Evolutionary conservation across 2,113 vertebrate species (phyloP).

Genomic region (Esox niger): DNA sequence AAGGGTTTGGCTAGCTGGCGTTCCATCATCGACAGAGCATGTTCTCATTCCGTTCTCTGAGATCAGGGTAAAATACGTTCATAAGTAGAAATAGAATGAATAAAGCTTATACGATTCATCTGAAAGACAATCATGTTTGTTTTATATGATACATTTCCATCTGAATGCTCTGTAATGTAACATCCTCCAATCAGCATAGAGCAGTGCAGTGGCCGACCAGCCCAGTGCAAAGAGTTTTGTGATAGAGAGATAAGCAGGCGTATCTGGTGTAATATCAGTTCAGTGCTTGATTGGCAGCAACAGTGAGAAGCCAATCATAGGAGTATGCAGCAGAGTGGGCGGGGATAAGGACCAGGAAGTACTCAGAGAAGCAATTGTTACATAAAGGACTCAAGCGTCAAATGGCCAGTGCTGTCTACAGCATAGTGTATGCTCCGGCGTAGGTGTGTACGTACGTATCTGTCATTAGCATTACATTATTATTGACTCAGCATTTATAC

Average conservation of each 20-base stretch:
- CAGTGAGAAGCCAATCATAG: conserved; percentile 12
- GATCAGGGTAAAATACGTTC: neutral
- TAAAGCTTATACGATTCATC: too few species aligned
- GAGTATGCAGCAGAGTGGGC: conserved; percentile 27
- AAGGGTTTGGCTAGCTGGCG: conserved; percentile 8
- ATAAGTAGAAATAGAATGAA: too few species aligned
- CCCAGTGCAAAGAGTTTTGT: neutral
- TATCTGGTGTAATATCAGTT: conserved; percentile 12
- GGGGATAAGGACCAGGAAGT: conserved; percentile 9
- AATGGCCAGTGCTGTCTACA: conserved; percentile 29
- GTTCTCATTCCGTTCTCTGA: conserved; percentile 9
- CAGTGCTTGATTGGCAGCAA: conserved; percentile 13
- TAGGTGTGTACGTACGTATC: conserved; percentile 9
- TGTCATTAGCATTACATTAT: conserved; percentile 19
- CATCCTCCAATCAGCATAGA: conserved; percentile 5
- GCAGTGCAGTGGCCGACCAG: conserved; percentile 5
- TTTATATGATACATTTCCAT: too few species aligned
- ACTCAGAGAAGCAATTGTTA: conserved; percentile 15
- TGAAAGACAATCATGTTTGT: too few species aligned
- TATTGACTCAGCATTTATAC: conserved; percentile 14
- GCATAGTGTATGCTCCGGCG: conserved; percentile 27
- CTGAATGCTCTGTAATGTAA: too few species aligned
- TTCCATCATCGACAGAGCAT: neutral
- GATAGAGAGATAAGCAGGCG: conserved; percentile 6
- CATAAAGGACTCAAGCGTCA: conserved; percentile 22